Base-by-base conservation (phyloP, 2,888 invertebrate species). In the Andrena dorsata region DNA sequence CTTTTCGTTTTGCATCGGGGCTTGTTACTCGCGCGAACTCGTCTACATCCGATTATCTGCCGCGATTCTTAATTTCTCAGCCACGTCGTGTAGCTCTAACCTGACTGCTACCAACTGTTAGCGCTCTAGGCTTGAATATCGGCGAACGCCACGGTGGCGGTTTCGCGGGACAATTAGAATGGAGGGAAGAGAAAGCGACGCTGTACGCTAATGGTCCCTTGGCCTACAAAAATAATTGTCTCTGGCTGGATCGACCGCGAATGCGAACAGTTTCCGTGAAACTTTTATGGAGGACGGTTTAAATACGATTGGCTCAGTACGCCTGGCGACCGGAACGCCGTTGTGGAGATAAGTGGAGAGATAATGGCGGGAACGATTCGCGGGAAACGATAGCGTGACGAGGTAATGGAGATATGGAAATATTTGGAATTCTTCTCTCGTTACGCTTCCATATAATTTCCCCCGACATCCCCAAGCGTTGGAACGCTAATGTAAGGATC, bases 331-430 rank as follows among this genome's bases (percentile, higher is more conserved):
- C 75, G 75, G 68, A 69, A 76, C 72, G 20, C 58, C 30, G 68
- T 53, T 28, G 66, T 30, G 16, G 3, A 72, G 72, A 63, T 77
- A 83, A 83, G 81, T 74, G 70, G 73, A 35, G 30, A 56, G 56
- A 76, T 70, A 81, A 83, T 63, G 35, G 60, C 41, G 58, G 68
- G 72, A 73, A 82, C 76, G 60, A 76, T 80, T 64, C 47, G 35
- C 58, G 7, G 13, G 58, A 41, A 49, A 47, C 70, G 74, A 82
- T 72, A 56, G 72, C 76, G 81, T 74, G 76, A 70, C 82, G 53
- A 53, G 49, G 35, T 56, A 69, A 71, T 53, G 58, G 63, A 65
- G 41, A 56, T 65, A 69, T 66, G 72, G 70, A 83, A 82, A 83
- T 66, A 71, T 74, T 76, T 70, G 60, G 32, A 60, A 79, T 69